A percentile compares a stretch with the other conserved stretches of the same genome.
phyloP scores from a whole-genome alignment of 2,888 invertebrate genomes.

The Hylaea fasciaria region DNA sequence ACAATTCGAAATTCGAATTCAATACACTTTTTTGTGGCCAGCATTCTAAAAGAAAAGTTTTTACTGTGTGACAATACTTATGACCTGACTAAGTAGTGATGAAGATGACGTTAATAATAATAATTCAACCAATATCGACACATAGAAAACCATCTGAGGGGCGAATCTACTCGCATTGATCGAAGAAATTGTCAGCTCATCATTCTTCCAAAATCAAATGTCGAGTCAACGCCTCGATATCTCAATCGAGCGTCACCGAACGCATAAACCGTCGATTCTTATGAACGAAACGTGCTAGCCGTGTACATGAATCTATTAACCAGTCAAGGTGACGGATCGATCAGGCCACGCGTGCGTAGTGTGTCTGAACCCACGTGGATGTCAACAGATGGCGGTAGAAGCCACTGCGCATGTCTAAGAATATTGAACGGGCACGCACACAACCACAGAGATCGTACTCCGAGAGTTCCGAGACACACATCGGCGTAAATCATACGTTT shows the following conservation, averaged over 20 bases:
- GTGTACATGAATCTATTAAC: conserved; percentile 78
- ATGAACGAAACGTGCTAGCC: conserved; percentile 57
- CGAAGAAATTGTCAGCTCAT: not conserved
- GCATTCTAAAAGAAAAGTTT: too few relatives aligned
- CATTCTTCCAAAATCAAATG: conserved; percentile 23
- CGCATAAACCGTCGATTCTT: conserved; percentile 54
- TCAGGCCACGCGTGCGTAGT: conserved; percentile 62
- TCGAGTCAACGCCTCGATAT: conserved; percentile 33
- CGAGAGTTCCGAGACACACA: conserved; percentile 53
- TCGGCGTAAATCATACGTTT: conserved; percentile 79
- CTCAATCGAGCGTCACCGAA: conserved; percentile 43
- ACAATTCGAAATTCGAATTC: too few relatives aligned
- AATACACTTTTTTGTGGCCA: too few relatives aligned
- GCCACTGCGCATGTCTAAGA: conserved; percentile 72
- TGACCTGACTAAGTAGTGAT: too few relatives aligned
- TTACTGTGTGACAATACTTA: too few relatives aligned
- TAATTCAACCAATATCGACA: not conserved
- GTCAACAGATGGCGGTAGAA: conserved; percentile 79
- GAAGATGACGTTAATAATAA: too few relatives aligned
- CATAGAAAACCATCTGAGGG: not conserved
- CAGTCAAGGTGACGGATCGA: conserved; percentile 81
- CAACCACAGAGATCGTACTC: conserved; percentile 39
- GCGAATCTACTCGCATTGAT: not conserved
- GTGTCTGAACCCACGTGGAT: conserved; percentile 64
- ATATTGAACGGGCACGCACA: conserved; percentile 74